These are phyloP conservation scores for Lontra canadensis DNA, from an alignment of 2,113 vertebrate genomes.

Conservation along the genomic window DNA sequence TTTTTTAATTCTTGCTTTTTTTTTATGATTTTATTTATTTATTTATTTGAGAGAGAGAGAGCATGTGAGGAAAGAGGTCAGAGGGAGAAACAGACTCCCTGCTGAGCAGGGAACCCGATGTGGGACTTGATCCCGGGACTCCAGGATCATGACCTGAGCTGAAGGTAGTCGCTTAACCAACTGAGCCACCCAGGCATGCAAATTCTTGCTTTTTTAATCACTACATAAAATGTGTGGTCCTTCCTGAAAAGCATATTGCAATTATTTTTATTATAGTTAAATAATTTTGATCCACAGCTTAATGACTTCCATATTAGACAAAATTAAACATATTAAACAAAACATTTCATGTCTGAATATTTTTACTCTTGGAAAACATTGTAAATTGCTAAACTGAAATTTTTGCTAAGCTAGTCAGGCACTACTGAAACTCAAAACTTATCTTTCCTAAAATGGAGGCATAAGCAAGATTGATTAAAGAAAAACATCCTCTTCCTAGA, in stretches of 20 bases:
- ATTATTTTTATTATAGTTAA: conserved; percentile 47
- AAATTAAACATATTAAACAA: conserved; percentile 53
- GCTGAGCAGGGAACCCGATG: no score
- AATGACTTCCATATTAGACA: conserved; percentile 37
- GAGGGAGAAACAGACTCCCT: no score
- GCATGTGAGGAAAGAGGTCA: no score
- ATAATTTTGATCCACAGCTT: conserved; percentile 17
- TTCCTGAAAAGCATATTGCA: conserved; percentile 35
- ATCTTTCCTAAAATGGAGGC: conserved; percentile 3
- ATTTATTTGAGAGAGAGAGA: no score
- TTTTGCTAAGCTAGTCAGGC: background rate
- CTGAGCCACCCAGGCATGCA: no score
- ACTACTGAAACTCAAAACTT: background rate
- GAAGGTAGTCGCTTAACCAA: no score
- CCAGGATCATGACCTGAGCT: no score
- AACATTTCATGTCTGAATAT: conserved; percentile 17
- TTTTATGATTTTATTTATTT: no score
- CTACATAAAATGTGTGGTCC: conserved; percentile 25
- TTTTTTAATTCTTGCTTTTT: background rate
- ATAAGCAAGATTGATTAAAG: background rate
- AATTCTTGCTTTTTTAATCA: conserved; percentile 18
- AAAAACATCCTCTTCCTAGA: background rate
- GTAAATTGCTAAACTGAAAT: conserved; percentile 1
- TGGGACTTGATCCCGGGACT: no score
- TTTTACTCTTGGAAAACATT: conserved; percentile 25